Base-by-base conservation (phyloP, 2,797 vertebrate genomes). In the Aphelocoma californica region DNA sequence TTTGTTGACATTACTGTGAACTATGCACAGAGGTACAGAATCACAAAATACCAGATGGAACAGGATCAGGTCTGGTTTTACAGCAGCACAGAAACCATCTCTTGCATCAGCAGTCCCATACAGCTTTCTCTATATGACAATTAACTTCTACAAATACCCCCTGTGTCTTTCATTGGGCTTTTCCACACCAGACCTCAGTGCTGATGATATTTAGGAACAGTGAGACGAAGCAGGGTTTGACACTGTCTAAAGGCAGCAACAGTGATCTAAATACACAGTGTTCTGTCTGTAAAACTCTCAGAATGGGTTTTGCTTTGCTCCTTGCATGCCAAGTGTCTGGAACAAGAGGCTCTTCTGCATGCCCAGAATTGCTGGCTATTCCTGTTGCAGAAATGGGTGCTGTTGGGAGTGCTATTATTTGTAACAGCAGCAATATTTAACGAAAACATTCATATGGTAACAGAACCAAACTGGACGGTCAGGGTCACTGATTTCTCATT, bases 1-100 rank as follows among this genome's bases (percentile, higher is more conserved):
- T 92, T 86, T 87, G 67, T 85, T 95, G 94, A 93, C 70, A 74
- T 95, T 86, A 80, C 42, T 57, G 32, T 82, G 91, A 95, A 95
- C 86, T 77, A 67, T 54, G 57, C 88, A 69, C 0, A 1, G 57
- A 91, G 78, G 65, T 89, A 61, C 65, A 85, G 62, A 93, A 85
- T 64, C 90, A 92, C 18, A 54, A 87, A 93, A 81, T 50, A 92
- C 31, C 57, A 92, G 78, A 90, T 79, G 78, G 47, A 93, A n/a
- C 13, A 67, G 50, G 67, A 73, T 62, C 53, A 90, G 66, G 32
- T 69, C 93, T 79, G n/a, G 38, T 82, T 92, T 95, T 77, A 80
- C 15, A 87, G 61, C 38, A 88, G 71, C 57, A 82, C 40, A 74
- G 28, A 87, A 93, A 78, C 24, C 9, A 67, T 4, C 71, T 78